Percentiles rank a stretch among this genome's conserved stretches.
Conservation (phyloP, 2,888 invertebrate species). For the Troilus luridus region DNA sequence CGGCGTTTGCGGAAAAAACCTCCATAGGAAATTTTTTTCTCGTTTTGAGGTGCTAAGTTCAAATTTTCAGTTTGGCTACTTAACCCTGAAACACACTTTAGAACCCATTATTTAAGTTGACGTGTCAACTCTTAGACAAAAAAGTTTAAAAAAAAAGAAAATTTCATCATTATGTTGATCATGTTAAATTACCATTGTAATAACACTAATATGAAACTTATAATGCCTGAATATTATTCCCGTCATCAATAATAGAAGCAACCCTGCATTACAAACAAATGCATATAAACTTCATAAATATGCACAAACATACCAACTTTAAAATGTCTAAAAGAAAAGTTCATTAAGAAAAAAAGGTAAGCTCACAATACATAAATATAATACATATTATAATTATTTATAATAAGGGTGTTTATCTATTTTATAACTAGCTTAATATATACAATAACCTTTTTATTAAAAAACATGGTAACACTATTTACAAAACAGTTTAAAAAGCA, state of each 20-base stretch:
- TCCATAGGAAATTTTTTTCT: no score
- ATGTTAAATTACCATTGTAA: no score
- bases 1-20: no score
- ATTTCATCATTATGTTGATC: no score
- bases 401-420: neutral
- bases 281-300: neutral
- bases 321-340: neutral
- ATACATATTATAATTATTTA: slow-evolving; percentile 1
- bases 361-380: slow-evolving; percentile 20
- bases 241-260: neutral
- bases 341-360: neutral
- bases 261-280: neutral
- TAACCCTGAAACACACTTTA: no score
- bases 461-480: slow-evolving; percentile 32
- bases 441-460: slow-evolving; percentile 26
- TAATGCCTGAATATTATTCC: neutral
- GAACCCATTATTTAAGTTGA: no score
- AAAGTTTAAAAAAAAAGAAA: no score
- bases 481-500: slow-evolving; percentile 19
- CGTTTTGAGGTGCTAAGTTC: no score
- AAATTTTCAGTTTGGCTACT: no score
- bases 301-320: neutral
- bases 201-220: no score
- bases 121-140: no score
- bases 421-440: neutral